Evolutionary conservation across 1,140 invertebrate genomes (phyloP).

Genomic region (Drosophila triauraria): DNA sequence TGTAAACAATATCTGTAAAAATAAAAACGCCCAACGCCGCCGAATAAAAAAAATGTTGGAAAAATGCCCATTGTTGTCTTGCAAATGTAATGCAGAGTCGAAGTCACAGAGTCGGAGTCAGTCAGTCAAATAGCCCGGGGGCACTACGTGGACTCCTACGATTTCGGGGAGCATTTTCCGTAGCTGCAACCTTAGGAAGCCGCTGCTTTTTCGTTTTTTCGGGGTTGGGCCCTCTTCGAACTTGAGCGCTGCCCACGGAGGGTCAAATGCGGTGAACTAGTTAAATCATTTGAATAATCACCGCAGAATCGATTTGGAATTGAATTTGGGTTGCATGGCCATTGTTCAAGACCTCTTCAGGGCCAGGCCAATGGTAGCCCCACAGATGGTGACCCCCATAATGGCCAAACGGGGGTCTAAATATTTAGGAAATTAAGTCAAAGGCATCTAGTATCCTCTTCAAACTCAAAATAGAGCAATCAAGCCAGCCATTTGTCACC

Average conservation of each 20-base stretch:
- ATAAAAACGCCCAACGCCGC: slow-evolving; percentile 82
- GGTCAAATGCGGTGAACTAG: slow-evolving; percentile 57
- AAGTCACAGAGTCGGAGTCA: slow-evolving; percentile 33
- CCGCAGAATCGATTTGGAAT: slow-evolving; percentile 36
- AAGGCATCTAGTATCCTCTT: neutral
- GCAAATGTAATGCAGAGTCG: slow-evolving; percentile 65
- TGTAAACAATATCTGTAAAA: slow-evolving; percentile 82
- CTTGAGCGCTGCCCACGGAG: slow-evolving; percentile 42
- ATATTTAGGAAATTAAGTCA: neutral
- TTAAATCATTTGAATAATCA: slow-evolving; percentile 65
- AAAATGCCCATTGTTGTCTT: slow-evolving; percentile 76
- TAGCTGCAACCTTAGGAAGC: slow-evolving; percentile 43
- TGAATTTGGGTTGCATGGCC: slow-evolving; percentile 47
- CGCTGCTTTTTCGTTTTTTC: slow-evolving; percentile 7
- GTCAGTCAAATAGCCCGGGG: slow-evolving; percentile 38
- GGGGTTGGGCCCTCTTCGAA: slow-evolving; percentile 43
- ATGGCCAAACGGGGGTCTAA: neutral
- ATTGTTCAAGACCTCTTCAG: slow-evolving; percentile 18
- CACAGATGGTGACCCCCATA: slow-evolving; percentile 36
- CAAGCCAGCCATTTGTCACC: slow-evolving; percentile 41
- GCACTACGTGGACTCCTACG: slow-evolving; percentile 29
- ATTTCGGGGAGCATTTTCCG: slow-evolving; percentile 30
- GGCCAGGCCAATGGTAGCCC: slow-evolving; percentile 20
- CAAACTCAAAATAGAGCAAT: slow-evolving; percentile 37
- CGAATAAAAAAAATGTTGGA: slow-evolving; percentile 28